Evolutionary conservation across 2,888 invertebrate genomes (phyloP), one percentile per base, ranked within the genome.

Genomic region (Sipunculus nudus): DNA sequence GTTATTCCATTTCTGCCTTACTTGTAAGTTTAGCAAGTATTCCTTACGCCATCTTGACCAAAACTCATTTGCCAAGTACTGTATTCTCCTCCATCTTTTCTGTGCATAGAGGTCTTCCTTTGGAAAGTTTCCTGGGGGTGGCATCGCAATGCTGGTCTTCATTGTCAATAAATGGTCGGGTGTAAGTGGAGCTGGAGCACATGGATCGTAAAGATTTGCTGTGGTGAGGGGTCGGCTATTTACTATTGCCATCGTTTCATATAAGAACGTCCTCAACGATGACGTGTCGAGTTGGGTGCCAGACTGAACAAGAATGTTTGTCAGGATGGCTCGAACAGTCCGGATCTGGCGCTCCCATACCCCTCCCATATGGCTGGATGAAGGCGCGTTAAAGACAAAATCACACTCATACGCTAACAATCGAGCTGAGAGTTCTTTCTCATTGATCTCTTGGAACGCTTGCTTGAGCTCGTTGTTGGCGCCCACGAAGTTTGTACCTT

Each of bases 401-500:
- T 61, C 38, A 29, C 60, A 60, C 8, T 26, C 21, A 25, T 39
- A 3, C 5, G 47, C 38, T 13, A 16, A 10, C 13, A 60, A 35
- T 8, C n/a, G 26, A 3, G 31, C 10, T 41, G 25, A 21, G 3
- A 60, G 25, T 49, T 39, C 31, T 13, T 55, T 45, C 1, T 49
- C 43, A n/a, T 49, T 43, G 6, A 55, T 31, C 38, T 60, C 55
- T 21, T 25, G 21, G 21, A 55, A 32, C 2, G 47, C 53, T 28
- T 21, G n/a, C 29, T 32, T 25, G 19, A 74, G 53, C 58, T 73
- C 70, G 31, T 66, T 65, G 16, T 63, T 58, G 2, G 73, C 72
- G 21, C 72, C 73, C 6, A 69, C 49, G 29, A 74, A 74, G 52
- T 74, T 73, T n/a, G 67, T 57, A 10, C 73, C 75, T 55, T 65